phyloP scores from a whole-genome alignment of 2,888 invertebrate genomes.

The Cylindroiulus punctatus region DNA sequence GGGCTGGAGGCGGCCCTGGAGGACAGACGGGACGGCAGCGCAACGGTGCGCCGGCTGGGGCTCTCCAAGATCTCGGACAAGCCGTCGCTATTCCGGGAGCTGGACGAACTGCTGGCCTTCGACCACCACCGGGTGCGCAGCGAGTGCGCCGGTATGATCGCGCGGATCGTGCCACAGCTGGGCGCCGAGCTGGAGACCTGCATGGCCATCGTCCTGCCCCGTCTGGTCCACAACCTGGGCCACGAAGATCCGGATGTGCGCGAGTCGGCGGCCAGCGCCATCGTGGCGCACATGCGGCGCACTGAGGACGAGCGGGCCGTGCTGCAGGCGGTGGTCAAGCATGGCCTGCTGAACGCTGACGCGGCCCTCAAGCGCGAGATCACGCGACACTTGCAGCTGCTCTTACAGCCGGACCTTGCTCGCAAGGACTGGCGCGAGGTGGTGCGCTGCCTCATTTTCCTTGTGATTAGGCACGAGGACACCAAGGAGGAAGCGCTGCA shows the following conservation, averaged over 20 bases:
- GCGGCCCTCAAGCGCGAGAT: constrained; percentile 58
- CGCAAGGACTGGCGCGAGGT: constrained; percentile 63
- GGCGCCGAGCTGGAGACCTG: constrained; percentile 74
- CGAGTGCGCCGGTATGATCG: constrained; percentile 71
- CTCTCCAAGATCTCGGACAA: constrained; percentile 56
- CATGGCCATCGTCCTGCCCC: constrained; percentile 73
- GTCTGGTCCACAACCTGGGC: constrained; percentile 81
- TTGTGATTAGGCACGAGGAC: constrained; percentile 61
- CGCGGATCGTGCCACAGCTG: constrained; percentile 80
- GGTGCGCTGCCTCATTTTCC: constrained; percentile 59
- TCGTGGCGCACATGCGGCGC: constrained; percentile 67
- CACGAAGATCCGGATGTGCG: constrained; percentile 66
- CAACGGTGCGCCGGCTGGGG: not conserved
- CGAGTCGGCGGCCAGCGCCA: constrained; percentile 66
- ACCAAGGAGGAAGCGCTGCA: constrained; percentile 63
- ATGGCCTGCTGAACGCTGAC: not conserved
- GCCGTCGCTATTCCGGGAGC: constrained; percentile 64
- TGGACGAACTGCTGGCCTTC: constrained; percentile 66
- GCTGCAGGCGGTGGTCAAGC: not conserved
- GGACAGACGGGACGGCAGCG: not conserved
- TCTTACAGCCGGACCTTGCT: constrained; percentile 67
- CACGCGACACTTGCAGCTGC: constrained; percentile 65
- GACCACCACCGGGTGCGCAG: constrained; percentile 67
- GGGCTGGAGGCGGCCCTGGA: not conserved
- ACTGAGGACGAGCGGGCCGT: constrained; percentile 63